Evolutionary conservation across 2,888 invertebrate genomes (phyloP), one percentile per base, ranked within the genome.

Genomic region (Fissipunctia ypsillon): DNA sequence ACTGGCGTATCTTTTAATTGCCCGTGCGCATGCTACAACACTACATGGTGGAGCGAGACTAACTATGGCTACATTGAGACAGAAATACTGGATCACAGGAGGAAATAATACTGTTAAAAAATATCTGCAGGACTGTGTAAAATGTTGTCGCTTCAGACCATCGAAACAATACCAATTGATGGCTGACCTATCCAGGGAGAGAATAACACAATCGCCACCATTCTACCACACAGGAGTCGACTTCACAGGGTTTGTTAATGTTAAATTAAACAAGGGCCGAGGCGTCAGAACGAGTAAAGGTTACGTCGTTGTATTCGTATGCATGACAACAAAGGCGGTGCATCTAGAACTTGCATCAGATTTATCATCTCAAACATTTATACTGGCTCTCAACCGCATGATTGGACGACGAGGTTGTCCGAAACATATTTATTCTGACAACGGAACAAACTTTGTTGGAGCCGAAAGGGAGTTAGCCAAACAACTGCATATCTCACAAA

Each of bases 41-140:
- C 28, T 25, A 7, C 54, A 35, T 22, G 56, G 31, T 31, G 56
- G n/a, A n/a, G n/a, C n/a, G n/a, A n/a, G n/a, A n/a, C n/a, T n/a
- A n/a, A n/a, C n/a, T n/a, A n/a, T n/a, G 56, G 35, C 35, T 35
- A 35, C 35, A 35, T 31, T 56, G 43, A 16, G 43, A 61, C 61
- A 61, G 28, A 61, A 61, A 61, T 45, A 61, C 5, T 61, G 43
- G 61, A 61, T 61, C 28, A 61, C 61, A 61, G 43, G 61, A 61
- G 61, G 28, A 61, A 61, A 61, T 5, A 10, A 61, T 12, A 61
- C 61, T 38, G 59, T 59, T 38, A 59, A 59, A 59, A 59, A 59
- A 16, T n/a, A 48, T 22, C 35, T n/a, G 14, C 38, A 38, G 14
- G 38, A 38, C 35, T n/a, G 35, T 6, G 35, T 38, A 35, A 59